Evolutionary conservation across 2,797 vertebrate species (phyloP), one percentile per base, ranked within the genome.

Genomic region (Botia almorhae): DNA sequence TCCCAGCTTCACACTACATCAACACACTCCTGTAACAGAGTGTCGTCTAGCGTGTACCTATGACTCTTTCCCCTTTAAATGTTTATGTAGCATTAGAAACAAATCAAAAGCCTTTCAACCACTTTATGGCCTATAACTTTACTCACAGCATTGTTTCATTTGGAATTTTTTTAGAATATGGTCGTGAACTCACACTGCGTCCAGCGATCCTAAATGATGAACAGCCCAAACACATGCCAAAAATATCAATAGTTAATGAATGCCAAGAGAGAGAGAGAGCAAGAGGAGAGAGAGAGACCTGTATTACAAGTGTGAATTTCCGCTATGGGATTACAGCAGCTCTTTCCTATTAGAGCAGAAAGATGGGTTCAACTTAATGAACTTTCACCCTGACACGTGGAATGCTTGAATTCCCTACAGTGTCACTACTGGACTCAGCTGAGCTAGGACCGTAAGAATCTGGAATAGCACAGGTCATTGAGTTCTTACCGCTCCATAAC

Each of bases 221-320:
- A 87, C n/a, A 19, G 80, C 48, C 71, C 14, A 64, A 26, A 73
- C 33, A 55, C 81, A 26, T 79, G 85, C 82, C 87, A 85, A 83
- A 82, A 85, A 81, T 58, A 87, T 83, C 75, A 81, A 39, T n/a
- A 14, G 82, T 82, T 83, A 69, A 68, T 60, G 53, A 78, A 53
- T 70, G 75, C 51, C 60, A 33, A 82, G 36, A 63, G 67, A 23
- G 17, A 75, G 58, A 29, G 51, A 77, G 63, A 70, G 50, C 67
- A 29, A 13, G 79, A 69, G 39, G 48, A 26, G 69, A 67, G 16
- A 60, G 58, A 60, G 58, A 60, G 60, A 39, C 7, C 63, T 74
- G 56, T 70, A 46, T 36, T 29, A 69, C 46, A 33, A 58, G 19
- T 63, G 50, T 70, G 36, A 63, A 69, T 76, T 74, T 69, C 53